Evolutionary conservation across 2,113 vertebrate genomes (phyloP).

Genomic region (Nerophis ophidion): DNA sequence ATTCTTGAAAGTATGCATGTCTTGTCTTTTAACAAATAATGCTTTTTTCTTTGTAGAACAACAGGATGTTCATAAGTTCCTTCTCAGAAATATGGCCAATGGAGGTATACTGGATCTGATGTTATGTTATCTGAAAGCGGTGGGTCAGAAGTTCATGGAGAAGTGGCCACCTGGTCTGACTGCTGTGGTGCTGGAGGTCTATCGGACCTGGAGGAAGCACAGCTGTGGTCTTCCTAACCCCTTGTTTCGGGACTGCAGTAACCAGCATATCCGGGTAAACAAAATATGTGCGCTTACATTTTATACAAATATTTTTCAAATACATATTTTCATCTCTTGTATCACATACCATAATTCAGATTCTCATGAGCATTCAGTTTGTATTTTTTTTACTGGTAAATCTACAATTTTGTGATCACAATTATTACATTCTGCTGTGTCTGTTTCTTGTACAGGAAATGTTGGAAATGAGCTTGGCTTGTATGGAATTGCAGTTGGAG

Average conservation of each 20-base stretch:
- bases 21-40: background rate
- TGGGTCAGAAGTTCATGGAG: slow-evolving; percentile 84
- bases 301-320: background rate
- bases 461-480: slow-evolving; percentile 89
- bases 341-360: background rate
- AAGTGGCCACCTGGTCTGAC: slow-evolving; percentile 85
- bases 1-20: background rate
- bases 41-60: slow-evolving; percentile 72
- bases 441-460: slow-evolving; percentile 75
- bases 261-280: slow-evolving; percentile 83
- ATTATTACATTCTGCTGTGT: background rate
- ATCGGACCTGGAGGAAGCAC: slow-evolving; percentile 88
- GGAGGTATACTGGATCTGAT: slow-evolving; percentile 91
- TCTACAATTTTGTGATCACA: background rate
- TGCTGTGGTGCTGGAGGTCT: slow-evolving; percentile 82
- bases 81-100: slow-evolving; percentile 83
- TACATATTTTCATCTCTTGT: no score
- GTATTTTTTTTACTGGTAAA: background rate
- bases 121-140: slow-evolving; percentile 87
- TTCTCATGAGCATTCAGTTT: background rate
- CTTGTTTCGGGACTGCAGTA: slow-evolving; percentile 83
- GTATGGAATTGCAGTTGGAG: slow-evolving; percentile 95
- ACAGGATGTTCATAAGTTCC: slow-evolving; percentile 85
- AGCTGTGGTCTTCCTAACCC: slow-evolving; percentile 91
- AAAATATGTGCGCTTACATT: background rate